Evolutionary conservation across 2,888 invertebrate genomes (phyloP).

Genomic region (Apomyelois bistriatella): DNA sequence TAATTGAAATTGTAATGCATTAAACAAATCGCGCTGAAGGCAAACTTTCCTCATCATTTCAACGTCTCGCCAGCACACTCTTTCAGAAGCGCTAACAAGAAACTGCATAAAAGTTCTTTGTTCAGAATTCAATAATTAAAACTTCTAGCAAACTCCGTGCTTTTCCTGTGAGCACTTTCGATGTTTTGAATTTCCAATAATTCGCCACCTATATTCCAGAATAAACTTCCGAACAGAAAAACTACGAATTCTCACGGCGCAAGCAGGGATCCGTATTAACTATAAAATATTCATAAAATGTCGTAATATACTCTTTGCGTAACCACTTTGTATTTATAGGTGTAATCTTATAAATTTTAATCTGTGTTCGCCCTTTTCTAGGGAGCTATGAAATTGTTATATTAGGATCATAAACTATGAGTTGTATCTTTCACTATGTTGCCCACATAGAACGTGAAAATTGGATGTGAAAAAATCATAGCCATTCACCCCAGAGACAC

Average conservation of each 20-base stretch:
- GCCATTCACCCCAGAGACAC: neutral
- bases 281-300: slow-evolving; percentile 9
- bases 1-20: neutral
- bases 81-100: slow-evolving; percentile 8
- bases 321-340: slow-evolving; percentile 11
- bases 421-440: neutral
- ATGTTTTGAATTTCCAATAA: slow-evolving; percentile 11
- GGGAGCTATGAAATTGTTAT: slow-evolving; percentile 2
- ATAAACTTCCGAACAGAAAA: slow-evolving; percentile 2
- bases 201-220: slow-evolving; percentile 1
- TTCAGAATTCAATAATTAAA: slow-evolving; percentile 37
- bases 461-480: neutral
- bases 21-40: neutral
- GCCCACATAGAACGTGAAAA: neutral
- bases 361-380: slow-evolving; percentile 7
- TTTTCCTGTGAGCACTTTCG: slow-evolving; percentile 1
- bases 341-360: slow-evolving; percentile 12
- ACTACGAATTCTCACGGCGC: neutral
- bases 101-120: slow-evolving; percentile 17
- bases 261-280: slow-evolving; percentile 7
- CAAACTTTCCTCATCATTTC: slow-evolving; percentile 2
- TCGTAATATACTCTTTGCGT: neutral
- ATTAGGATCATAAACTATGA: slow-evolving; percentile 7
- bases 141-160: slow-evolving; percentile 31
- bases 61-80: neutral